These are phyloP conservation scores for Chloropsis hardwickii DNA, from an alignment of 2,113 vertebrate species.

Conservation along the genomic window DNA sequence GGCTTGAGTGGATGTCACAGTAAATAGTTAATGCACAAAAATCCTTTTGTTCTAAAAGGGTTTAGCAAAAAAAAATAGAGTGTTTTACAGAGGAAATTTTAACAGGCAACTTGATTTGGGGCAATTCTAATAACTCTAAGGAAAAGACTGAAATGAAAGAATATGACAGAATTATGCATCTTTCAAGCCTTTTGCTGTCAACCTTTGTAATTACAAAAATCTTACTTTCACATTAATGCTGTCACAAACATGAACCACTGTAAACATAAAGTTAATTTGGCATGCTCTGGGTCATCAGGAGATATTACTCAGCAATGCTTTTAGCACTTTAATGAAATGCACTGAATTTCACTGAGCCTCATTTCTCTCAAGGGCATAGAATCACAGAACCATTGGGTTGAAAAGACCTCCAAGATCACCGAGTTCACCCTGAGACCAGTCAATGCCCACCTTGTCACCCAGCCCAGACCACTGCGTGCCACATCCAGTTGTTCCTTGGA, in stretches of 20 bases:
- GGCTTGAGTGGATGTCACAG: not conserved
- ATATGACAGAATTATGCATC: not conserved
- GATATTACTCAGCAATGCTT: not conserved
- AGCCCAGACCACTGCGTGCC: not conserved
- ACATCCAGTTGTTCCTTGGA: accelerated
- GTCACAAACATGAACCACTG: not conserved
- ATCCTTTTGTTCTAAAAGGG: not conserved
- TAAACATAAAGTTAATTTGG: not conserved
- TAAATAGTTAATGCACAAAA: not conserved
- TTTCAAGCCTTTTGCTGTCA: not conserved
- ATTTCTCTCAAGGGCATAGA: not conserved
- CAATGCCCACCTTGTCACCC: not conserved
- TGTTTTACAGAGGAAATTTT: not conserved
- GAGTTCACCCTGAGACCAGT: accelerated
- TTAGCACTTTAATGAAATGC: not conserved
- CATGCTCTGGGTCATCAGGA: not conserved
- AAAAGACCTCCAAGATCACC: not conserved
- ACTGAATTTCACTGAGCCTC: not conserved
- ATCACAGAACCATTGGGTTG: not conserved
- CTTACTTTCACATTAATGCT: not conserved
- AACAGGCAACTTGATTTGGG: not conserved
- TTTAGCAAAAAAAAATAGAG: not conserved
- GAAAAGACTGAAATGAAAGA: not conserved
- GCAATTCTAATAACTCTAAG: not conserved
- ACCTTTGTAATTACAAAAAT: not conserved